A percentile compares a stretch with the other conserved stretches of the same genome.
Conservation (phyloP, 2,113 vertebrate species). For the Pomatorhinus ruficollis region DNA sequence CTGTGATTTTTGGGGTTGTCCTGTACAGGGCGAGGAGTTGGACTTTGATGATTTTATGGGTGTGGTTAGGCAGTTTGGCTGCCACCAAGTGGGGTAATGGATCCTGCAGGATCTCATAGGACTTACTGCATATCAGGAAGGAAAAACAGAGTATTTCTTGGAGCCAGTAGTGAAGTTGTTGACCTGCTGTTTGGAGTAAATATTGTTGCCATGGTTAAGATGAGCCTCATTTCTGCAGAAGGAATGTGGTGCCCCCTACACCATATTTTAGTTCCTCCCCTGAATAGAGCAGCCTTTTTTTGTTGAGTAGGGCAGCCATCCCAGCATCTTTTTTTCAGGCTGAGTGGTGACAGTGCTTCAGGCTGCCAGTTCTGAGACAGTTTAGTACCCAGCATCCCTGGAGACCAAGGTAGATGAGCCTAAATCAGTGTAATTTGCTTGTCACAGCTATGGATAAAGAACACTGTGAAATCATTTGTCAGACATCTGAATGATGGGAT, state of each 20-base stretch:
- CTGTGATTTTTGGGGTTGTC: background rate
- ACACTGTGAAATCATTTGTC: background rate
- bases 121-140: background rate
- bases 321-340: background rate
- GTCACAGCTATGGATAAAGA: conserved; percentile 22
- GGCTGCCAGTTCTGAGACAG: background rate
- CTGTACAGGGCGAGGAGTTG: background rate
- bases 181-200: background rate
- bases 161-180: background rate
- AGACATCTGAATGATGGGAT: background rate
- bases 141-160: background rate
- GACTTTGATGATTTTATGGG: background rate
- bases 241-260: background rate
- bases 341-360: background rate
- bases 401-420: conserved; percentile 18
- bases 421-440: conserved; percentile 44
- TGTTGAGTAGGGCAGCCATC: background rate
- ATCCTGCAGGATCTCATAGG: background rate
- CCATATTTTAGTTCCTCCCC: background rate
- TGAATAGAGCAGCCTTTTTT: background rate
- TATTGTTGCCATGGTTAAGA: background rate
- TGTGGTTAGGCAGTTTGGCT: background rate
- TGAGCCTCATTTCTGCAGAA: background rate
- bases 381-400: background rate
- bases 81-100: background rate